A percentile compares a stretch with the other conserved stretches of the same genome.
phyloP scores from a whole-genome alignment of 2,797 vertebrate species.

The Artibeus jamaicensis region DNA sequence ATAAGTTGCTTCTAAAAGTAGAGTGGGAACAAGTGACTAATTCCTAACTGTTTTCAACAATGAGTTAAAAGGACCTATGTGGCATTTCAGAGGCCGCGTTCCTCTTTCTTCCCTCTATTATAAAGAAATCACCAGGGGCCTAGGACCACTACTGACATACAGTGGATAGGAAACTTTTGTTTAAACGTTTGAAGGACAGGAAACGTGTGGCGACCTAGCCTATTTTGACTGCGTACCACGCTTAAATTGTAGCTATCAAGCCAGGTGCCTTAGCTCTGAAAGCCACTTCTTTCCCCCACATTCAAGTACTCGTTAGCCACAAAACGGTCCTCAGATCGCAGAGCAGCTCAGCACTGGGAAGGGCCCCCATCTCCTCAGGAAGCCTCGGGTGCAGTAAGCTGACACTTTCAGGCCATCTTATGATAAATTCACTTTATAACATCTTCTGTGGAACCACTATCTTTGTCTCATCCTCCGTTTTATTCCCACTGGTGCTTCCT shows the following conservation, averaged over 20 bases:
- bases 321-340: neutral
- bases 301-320: neutral
- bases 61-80: neutral
- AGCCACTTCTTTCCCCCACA: neutral
- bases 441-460: neutral
- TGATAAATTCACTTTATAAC: conserved; percentile 22
- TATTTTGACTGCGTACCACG: neutral
- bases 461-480: neutral
- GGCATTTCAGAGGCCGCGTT: neutral
- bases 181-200: neutral
- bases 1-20: conserved; percentile 57
- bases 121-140: neutral
- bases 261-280: neutral
- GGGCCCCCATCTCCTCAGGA: neutral
- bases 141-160: neutral
- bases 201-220: neutral
- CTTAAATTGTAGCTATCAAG: neutral
- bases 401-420: neutral
- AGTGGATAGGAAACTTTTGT: conserved; percentile 22
- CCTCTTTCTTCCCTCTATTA: conserved; percentile 23
- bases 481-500: conserved; percentile 2
- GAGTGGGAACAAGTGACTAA: conserved; percentile 32
- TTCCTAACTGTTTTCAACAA: conserved; percentile 25
- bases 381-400: neutral
- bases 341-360: neutral